Percentiles rank a stretch among this genome's conserved stretches.
phyloP scores from a whole-genome alignment of 2,797 vertebrate species.

The Aselliscus stoliczkanus region DNA sequence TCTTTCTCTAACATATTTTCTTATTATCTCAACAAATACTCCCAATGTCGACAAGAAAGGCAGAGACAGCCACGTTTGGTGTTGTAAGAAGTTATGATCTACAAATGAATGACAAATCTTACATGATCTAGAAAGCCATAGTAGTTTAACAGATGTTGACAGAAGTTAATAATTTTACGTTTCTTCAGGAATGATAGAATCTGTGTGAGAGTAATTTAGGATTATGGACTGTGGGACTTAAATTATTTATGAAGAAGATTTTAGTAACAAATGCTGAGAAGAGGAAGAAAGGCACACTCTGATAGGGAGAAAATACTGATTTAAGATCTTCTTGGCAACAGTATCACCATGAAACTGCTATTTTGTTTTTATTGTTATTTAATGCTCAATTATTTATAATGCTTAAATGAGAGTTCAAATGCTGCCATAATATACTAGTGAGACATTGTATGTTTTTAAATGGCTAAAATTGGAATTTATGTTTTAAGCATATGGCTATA shows the following conservation, averaged over 20 bases:
- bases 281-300: neutral
- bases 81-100: neutral
- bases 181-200: slow-evolving; percentile 4
- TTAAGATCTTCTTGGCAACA: slow-evolving; percentile 21
- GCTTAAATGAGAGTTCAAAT: slow-evolving; percentile 23
- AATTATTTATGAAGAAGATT: slow-evolving; percentile 30
- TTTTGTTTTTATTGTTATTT: slow-evolving; percentile 57
- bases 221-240: neutral
- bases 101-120: neutral
- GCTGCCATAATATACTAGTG: neutral
- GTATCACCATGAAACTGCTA: neutral
- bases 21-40: neutral
- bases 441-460: slow-evolving; percentile 39
- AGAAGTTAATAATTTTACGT: slow-evolving; percentile 13
- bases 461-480: slow-evolving; percentile 31
- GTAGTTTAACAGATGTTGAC: neutral
- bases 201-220: slow-evolving; percentile 4
- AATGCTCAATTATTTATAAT: slow-evolving; percentile 56
- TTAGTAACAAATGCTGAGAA: neutral
- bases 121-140: neutral
- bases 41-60: neutral
- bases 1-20: neutral
- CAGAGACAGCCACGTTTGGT: neutral
- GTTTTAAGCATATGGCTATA: neutral
- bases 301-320: neutral